phyloP scores from a whole-genome alignment of 1,140 invertebrate genomes.

The Prorops nasuta region DNA sequence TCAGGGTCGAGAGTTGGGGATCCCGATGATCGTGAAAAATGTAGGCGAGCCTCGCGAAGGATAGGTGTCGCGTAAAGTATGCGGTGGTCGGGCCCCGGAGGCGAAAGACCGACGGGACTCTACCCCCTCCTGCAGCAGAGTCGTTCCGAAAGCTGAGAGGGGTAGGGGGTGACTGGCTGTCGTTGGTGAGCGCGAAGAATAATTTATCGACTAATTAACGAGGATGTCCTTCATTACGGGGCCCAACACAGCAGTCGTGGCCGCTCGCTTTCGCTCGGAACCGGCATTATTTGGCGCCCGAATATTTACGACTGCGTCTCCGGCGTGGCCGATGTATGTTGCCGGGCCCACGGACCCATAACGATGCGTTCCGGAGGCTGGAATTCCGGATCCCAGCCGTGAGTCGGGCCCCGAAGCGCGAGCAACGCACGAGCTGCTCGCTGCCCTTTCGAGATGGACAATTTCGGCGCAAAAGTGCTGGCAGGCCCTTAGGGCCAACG shows the following conservation, averaged over 20 bases:
- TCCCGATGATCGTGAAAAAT: constrained; percentile 32
- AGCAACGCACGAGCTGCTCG: too few species aligned
- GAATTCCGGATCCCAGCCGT: too few species aligned
- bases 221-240: constrained; percentile 56
- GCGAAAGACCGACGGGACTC: too few species aligned
- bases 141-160: too few species aligned
- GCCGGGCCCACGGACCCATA: constrained; percentile 2
- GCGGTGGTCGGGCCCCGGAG: constrained; percentile 6
- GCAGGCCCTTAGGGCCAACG: too few species aligned
- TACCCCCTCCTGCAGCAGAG: too few species aligned
- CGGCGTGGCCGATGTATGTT: constrained; percentile 20
- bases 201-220: constrained; percentile 59
- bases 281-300: constrained; percentile 48
- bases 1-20: too few species aligned
- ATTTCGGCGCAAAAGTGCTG: too few species aligned
- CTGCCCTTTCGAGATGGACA: too few species aligned
- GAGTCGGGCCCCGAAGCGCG: constrained; percentile 21
- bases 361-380: neutral
- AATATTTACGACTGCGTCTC: constrained; percentile 31
- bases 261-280: constrained; percentile 32
- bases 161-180: neutral
- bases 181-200: constrained; percentile 46
- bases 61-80: constrained; percentile 45
- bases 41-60: constrained; percentile 29
- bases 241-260: constrained; percentile 40